Base-by-base conservation (phyloP, 2,797 vertebrate species). In the Lacerta bilineata region DNA sequence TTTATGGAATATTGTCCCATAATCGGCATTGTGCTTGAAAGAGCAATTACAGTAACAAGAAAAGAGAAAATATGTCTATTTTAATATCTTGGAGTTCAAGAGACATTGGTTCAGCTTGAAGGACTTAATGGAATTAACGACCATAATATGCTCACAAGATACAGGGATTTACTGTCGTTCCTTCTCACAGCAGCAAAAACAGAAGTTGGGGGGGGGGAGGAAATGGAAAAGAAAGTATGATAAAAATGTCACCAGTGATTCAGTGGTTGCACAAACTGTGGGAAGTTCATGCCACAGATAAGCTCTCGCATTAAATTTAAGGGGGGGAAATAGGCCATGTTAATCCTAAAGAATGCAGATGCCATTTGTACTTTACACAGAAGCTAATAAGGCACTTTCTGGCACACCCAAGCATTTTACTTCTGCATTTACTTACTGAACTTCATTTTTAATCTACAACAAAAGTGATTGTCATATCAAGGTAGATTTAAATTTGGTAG, bases 181-280 rank as follows among this genome's bases (percentile, higher is more conserved):
- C 29, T 76, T 83, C 71, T 85, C 59, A 29, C 50, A 29, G 83
- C 46, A 74, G 69, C 69, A 82, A 75, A 66, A 82, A 82, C 25
- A 10, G 86, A 90, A 36, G 41, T 83, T 68, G 66, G 64, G 91
- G 41, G 33, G 15, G 50, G 39, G 17, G 88, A 80, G 88, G 84
- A 43, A 77, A 78, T 89, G 61, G 85, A 87, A 92, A 92, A 86
- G 79, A 92, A 88, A 83, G 79, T 89, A 84, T 84, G 61, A 43
- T 69, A 68, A 33, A 46, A 79, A 78, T 43, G 15, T 55, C 25
- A 39, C 18, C 46, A 41, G 41, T 46, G 8, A 15, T 5, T 83
- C 25, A 25, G 46, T 77, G 75, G 68, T 39, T 77, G 36, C 29
- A 76, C 36, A 80, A 59, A 72, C 46, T n/a, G 10, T 80, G 85